Percentiles rank a stretch among this genome's conserved stretches.
Evolutionary conservation across 2,888 invertebrate species (phyloP).

Genomic region (Mimachlamys varia): DNA sequence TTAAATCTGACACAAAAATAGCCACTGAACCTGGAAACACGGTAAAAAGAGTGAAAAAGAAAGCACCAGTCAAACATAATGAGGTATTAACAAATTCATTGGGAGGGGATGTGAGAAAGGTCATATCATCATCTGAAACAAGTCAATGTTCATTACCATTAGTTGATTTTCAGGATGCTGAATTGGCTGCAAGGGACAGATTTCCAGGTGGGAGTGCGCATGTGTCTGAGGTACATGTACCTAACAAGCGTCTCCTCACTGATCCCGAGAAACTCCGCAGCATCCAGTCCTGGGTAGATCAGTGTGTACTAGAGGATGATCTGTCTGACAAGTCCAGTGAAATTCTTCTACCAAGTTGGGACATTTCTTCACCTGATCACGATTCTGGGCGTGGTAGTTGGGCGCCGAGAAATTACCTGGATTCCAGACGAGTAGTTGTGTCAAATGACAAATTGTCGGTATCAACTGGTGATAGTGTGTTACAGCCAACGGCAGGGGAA

Average conservation of each 20-base stretch:
- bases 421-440: not conserved
- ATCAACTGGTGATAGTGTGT: not conserved
- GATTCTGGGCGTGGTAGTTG: not conserved
- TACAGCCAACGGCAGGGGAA: not conserved
- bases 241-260: conserved; percentile 44
- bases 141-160: conserved; percentile 12
- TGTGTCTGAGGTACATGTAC: not conserved
- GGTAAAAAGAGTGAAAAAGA: not conserved
- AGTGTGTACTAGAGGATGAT: conserved; percentile 39
- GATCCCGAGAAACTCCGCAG: conserved; percentile 61
- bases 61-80: not conserved
- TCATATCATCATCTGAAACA: not conserved
- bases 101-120: not conserved
- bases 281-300: conserved; percentile 66
- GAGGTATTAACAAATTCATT: not conserved
- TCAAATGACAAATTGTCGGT: not conserved
- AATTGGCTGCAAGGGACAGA: not conserved
- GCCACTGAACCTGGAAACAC: not conserved
- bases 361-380: not conserved
- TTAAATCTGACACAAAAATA: not conserved
- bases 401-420: not conserved
- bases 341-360: not conserved
- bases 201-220: not conserved
- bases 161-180: conserved; percentile 1
- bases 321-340: conserved; percentile 40